phyloP scores from a whole-genome alignment of 2,888 invertebrate species.

The Caenorhabditis becei region DNA sequence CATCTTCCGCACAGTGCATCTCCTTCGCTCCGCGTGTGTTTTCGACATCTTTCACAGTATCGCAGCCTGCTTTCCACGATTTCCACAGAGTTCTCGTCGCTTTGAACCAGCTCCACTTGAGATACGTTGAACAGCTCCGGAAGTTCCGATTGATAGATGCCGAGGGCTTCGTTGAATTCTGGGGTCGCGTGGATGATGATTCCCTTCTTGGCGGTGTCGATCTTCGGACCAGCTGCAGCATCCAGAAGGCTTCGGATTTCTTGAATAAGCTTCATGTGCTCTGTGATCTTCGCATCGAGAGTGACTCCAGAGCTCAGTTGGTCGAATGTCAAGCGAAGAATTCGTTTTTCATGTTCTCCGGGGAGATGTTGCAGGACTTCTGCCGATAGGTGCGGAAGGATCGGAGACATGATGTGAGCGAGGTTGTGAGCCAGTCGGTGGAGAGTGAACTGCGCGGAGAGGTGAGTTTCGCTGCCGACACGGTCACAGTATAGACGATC shows the following conservation, averaged over 20 bases:
- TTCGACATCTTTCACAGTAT: constrained; percentile 69
- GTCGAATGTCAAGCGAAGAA: constrained; percentile 27
- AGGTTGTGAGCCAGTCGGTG: constrained; percentile 59
- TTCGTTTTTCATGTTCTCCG: constrained; percentile 48
- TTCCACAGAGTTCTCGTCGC: constrained; percentile 7
- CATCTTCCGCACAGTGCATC: constrained; percentile 49
- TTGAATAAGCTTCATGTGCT: constrained; percentile 42
- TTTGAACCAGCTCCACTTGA: neutral
- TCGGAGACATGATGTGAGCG: constrained; percentile 72
- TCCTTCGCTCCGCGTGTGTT: constrained; percentile 51
- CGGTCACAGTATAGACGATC: constrained; percentile 79
- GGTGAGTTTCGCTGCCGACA: constrained; percentile 65
- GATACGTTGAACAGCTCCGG: constrained; percentile 55
- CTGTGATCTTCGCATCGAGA: constrained; percentile 30
- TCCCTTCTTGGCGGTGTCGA: constrained; percentile 62
- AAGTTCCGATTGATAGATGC: constrained; percentile 15
- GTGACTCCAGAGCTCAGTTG: constrained; percentile 22
- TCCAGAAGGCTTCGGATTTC: constrained; percentile 55
- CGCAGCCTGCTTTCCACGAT: constrained; percentile 28
- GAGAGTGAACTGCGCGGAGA: constrained; percentile 75
- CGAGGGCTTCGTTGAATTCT: constrained; percentile 4
- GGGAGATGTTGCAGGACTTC: constrained; percentile 75
- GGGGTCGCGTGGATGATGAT: neutral
- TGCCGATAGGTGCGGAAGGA: constrained; percentile 77
- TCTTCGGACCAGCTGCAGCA: constrained; percentile 63